Conservation (phyloP, 2,113 vertebrate species). For the Gallinago media region DNA sequence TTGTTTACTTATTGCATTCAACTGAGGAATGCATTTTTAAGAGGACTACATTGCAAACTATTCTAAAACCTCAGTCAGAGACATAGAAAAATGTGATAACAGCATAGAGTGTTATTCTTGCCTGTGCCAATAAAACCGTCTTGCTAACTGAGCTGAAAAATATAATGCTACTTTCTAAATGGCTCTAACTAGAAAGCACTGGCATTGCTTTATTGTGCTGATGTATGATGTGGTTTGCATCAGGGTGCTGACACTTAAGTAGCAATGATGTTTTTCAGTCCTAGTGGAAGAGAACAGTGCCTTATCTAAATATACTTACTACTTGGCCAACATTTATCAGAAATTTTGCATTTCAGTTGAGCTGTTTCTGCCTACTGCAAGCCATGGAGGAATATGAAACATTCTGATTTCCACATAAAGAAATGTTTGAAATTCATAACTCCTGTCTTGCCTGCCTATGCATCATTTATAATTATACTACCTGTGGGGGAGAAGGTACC, state of each 20-base stretch:
- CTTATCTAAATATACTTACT: neutral
- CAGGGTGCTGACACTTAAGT: neutral
- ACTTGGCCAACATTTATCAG: neutral
- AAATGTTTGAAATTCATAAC: neutral
- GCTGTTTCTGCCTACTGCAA: neutral
- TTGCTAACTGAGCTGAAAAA: conserved; percentile 42
- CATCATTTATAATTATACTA: neutral
- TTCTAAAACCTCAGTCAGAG: neutral
- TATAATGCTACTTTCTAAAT: neutral
- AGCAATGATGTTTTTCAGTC: conserved; percentile 19
- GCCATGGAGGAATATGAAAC: neutral
- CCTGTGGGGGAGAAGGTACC: neutral
- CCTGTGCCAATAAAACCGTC: neutral
- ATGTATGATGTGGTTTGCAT: neutral
- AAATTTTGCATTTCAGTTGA: neutral
- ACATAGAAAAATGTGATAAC: neutral
- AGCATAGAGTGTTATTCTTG: neutral
- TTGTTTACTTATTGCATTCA: neutral
- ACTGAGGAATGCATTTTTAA: neutral
- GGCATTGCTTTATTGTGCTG: neutral
- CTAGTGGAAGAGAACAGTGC: neutral
- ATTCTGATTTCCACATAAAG: neutral
- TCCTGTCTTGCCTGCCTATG: neutral
- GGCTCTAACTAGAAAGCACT: neutral
- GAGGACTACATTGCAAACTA: neutral